Percentiles rank a stretch among this genome's conserved stretches.
Conservation (phyloP, 2,888 invertebrate species). For the Creontiades dilutus region DNA sequence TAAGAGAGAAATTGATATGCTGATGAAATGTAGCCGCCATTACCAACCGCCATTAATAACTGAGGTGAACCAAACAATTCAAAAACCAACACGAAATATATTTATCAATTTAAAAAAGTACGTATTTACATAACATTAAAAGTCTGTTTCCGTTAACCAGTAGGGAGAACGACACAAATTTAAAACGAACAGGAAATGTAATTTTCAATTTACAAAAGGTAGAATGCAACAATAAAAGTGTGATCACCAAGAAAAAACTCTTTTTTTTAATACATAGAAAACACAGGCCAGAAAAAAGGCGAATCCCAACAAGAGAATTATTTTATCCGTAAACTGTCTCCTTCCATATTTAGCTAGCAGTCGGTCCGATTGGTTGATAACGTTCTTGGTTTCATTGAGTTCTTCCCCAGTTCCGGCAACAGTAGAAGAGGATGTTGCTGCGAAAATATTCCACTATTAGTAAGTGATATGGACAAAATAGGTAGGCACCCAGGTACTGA, state of each 20-base stretch:
- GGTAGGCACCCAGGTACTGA: too few relatives aligned
- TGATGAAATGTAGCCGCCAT: too few relatives aligned
- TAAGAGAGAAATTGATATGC: too few relatives aligned
- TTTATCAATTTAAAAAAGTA: not conserved
- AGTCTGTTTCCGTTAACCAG: not conserved
- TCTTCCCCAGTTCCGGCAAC: conserved; percentile 87
- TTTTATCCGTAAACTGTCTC: conserved; percentile 96
- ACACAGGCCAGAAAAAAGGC: conserved; percentile 94
- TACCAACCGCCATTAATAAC: too few relatives aligned
- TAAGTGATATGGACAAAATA: not conserved
- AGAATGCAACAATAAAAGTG: not conserved
- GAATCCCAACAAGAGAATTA: conserved; percentile 92
- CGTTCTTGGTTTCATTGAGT: conserved; percentile 90
- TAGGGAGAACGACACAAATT: not conserved
- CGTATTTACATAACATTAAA: not conserved
- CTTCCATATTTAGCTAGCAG: conserved; percentile 95
- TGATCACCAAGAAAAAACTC: conserved; percentile 82
- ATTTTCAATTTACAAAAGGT: not conserved
- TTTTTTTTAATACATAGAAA: conserved; percentile 94
- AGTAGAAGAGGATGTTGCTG: conserved; percentile 80
- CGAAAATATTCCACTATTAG: conserved; percentile 74
- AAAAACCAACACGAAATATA: not conserved
- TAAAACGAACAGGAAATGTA: not conserved
- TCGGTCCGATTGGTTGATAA: conserved; percentile 93
- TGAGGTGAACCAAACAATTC: not conserved